These are phyloP conservation scores for Pseudochromis fuscus DNA, from an alignment of 2,797 vertebrate species.

Conservation along the genomic window DNA sequence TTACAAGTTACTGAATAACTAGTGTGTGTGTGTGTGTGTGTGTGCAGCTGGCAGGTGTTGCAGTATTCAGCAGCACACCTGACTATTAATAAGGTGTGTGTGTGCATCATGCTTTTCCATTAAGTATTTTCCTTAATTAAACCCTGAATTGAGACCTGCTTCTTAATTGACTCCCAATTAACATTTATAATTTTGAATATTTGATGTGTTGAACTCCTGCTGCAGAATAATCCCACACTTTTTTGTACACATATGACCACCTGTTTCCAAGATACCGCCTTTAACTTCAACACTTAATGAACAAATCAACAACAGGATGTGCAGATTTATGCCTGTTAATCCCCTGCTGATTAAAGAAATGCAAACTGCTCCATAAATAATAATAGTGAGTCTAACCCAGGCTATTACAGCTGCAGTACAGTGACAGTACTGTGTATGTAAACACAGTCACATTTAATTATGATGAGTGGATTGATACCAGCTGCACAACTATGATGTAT, in stretches of 20 bases:
- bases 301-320: slow-evolving; percentile 29
- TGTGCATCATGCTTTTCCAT: not conserved
- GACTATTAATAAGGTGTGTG: slow-evolving; percentile 17
- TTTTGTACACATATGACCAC: slow-evolving; percentile 5
- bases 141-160: not conserved
- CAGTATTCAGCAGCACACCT: slow-evolving; percentile 62
- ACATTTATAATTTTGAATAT: no score
- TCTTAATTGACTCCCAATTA: not conserved
- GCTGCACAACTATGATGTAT: not conserved
- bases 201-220: not conserved
- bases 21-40: slow-evolving; percentile 41
- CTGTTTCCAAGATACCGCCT: slow-evolving; percentile 13
- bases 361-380: no score
- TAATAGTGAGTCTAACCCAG: no score
- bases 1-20: slow-evolving; percentile 53
- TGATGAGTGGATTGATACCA: not conserved
- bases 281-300: not conserved
- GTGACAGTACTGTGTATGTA: no score
- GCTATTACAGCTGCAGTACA: no score
- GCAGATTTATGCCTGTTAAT: not conserved
- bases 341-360: not conserved
- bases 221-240: not conserved
- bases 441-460: not conserved
- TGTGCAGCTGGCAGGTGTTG: slow-evolving; percentile 60
- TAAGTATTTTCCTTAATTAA: slow-evolving; percentile 1